Evolutionary conservation across 2,113 vertebrate genomes (phyloP).

Genomic region (Macrotus californicus): DNA sequence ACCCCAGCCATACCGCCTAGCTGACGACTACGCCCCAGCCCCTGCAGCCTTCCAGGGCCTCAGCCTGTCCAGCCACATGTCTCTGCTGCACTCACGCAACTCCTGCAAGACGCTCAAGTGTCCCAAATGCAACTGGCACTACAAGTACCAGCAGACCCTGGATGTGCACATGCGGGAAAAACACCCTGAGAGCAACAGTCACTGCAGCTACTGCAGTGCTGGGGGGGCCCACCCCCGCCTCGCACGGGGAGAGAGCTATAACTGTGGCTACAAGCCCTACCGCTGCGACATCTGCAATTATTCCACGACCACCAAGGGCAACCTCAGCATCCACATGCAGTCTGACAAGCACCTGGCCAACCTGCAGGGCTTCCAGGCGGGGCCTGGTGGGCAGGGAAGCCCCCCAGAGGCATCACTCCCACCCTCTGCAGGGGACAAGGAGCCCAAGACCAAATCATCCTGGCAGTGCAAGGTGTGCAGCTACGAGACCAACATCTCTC

Average conservation of each 20-base stretch:
- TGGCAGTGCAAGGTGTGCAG: conserved; percentile 81
- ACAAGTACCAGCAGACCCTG: conserved; percentile 81
- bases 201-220: conserved; percentile 75
- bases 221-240: conserved; percentile 77
- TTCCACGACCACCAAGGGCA: conserved; percentile 81
- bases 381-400: conserved; percentile 52
- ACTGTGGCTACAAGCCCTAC: conserved; percentile 81
- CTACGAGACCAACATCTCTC: conserved; percentile 80
- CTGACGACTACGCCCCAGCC: conserved; percentile 58
- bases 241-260: conserved; percentile 77
- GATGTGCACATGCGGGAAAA: conserved; percentile 81
- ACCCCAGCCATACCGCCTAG: conserved; percentile 60
- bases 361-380: conserved; percentile 74
- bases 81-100: conserved; percentile 77
- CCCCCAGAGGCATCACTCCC: conserved; percentile 56
- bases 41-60: conserved; percentile 72
- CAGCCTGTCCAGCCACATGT: conserved; percentile 77
- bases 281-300: conserved; percentile 80
- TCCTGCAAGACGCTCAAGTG: conserved; percentile 81
- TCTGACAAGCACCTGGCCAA: conserved; percentile 80
- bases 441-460: conserved; percentile 76
- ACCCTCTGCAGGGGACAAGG: conserved; percentile 60
- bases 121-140: conserved; percentile 83
- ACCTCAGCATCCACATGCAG: conserved; percentile 83
- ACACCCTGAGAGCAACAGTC: conserved; percentile 76